Base-by-base conservation (phyloP, 2,888 invertebrate genomes). In the Brachyptera putata region DNA sequence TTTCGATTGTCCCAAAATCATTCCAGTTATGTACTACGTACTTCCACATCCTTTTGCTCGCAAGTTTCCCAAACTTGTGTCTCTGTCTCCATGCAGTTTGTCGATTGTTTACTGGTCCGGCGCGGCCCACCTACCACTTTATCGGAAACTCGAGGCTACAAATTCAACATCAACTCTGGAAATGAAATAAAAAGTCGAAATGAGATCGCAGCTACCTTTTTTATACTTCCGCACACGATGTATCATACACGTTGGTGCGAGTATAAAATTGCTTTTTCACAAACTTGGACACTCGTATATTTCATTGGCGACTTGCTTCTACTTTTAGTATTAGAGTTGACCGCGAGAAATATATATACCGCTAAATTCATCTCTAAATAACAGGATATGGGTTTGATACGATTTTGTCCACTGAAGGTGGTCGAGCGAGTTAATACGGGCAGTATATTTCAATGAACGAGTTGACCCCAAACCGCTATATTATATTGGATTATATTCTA, bases 261-360 rank as follows among this genome's bases (percentile, higher is more conserved):
- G 56, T 39, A 50, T 56, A 61, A 61, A 61, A 61, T 61, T 61
- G 57, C 56, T 61, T 61, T 50, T 53, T 61, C 60, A 57, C 37
- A 39, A 61, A 49, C 36, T 49, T 25, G 49, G 36, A 21, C 48
- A 36, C 53, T 4, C 53, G 18, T 16, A 18, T 34, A 34, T 53
- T 53, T 53, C 36, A 30, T 34, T 46, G 46, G 53, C 34, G 24
- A 26, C 26, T 50, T 4, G 49, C 26, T 3, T 21, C 41, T 21
- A 7, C 18, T 41, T 18, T 18, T 18, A 41, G 41, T 41, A 41
- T 41, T 21, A 41, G 41, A 41, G 21, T 18, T 41, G 21, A 18
- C 21, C 21, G 18, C 16, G 41, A 41, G 41, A 41, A n/a, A n/a
- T n/a, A n/a, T n/a, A n/a, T n/a, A n/a, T n/a, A n/a, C n/a, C n/a